Conservation (phyloP, 2,113 vertebrate species). For the Tragelaphus imberbis region DNA sequence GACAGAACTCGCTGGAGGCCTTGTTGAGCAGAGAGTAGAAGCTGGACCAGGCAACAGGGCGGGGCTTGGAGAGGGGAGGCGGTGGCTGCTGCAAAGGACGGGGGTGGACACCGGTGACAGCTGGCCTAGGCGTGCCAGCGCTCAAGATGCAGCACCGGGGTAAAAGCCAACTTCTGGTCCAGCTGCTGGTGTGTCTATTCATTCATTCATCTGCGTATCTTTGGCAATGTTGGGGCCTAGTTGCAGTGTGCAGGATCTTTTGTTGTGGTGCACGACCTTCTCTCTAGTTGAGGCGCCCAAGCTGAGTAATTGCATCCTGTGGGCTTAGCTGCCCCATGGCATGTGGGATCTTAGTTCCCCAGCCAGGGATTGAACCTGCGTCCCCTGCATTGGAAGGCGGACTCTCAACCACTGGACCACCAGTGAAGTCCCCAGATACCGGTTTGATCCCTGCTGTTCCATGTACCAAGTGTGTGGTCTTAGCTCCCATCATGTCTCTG, state of each 20-base stretch:
- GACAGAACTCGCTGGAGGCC: too few relatives aligned
- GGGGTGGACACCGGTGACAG: neutral
- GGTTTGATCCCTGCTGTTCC: neutral
- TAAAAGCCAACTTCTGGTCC: neutral
- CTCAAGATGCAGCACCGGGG: too few relatives aligned
- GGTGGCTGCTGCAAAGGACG: neutral
- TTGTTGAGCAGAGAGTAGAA: neutral
- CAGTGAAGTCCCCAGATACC: neutral
- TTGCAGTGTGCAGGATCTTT: rapidly evolving
- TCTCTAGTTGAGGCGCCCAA: neutral
- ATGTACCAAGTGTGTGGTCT: rapidly evolving
- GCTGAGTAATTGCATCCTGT: neutral
- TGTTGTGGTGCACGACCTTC: neutral
- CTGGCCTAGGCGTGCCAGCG: rapidly evolving
- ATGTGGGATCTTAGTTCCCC: neutral
- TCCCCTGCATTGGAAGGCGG: neutral
- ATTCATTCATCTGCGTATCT: rapidly evolving
- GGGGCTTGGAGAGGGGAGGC: neutral
- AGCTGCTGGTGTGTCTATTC: rapidly evolving
- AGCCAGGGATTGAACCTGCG: neutral
- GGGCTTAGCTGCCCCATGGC: neutral
- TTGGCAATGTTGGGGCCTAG: neutral
- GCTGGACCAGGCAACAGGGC: neutral
- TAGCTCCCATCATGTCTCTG: neutral
- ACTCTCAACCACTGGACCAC: neutral